A percentile compares a stretch with the other conserved stretches of the same genome.
phyloP scores from a whole-genome alignment of 2,113 vertebrate genomes.

The Taxidea taxus region DNA sequence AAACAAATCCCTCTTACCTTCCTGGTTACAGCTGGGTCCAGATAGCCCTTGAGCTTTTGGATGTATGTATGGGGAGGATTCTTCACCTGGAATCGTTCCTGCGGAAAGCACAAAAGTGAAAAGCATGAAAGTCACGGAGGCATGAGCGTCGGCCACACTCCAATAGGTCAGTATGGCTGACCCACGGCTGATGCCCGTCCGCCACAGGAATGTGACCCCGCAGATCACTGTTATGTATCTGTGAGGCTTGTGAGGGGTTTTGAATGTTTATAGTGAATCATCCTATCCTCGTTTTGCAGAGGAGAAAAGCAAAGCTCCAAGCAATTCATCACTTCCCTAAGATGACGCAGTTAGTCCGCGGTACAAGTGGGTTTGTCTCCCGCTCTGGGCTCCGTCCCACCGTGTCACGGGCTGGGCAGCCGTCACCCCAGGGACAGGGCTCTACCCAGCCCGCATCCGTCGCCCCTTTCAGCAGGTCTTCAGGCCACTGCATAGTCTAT shows the following conservation, averaged over 20 bases:
- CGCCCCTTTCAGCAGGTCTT: neutral
- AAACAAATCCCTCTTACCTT: conserved; percentile 89
- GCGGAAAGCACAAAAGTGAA: conserved; percentile 62
- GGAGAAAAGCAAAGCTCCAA: neutral
- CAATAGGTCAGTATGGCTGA: neutral
- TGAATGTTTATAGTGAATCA: neutral
- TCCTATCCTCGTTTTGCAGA: neutral
- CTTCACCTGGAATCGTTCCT: conserved; percentile 99
- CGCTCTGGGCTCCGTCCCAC: neutral
- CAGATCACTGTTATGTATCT: neutral
- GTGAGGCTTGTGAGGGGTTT: neutral
- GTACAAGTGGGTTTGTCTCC: neutral
- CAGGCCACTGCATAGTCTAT: neutral
- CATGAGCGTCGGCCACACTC: neutral
- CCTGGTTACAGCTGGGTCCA: conserved; percentile 95
- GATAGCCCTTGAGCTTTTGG: conserved; percentile 95
- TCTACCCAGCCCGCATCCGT: neutral
- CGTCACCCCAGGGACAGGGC: neutral
- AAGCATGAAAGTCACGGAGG: neutral
- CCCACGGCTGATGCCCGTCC: neutral
- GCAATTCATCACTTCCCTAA: neutral
- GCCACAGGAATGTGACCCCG: neutral
- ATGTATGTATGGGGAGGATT: conserved; percentile 98
- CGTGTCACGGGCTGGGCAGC: neutral
- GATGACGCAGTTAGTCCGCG: neutral